Evolutionary conservation across 2,797 vertebrate species (phyloP).

Genomic region (Pseudochromis fuscus): DNA sequence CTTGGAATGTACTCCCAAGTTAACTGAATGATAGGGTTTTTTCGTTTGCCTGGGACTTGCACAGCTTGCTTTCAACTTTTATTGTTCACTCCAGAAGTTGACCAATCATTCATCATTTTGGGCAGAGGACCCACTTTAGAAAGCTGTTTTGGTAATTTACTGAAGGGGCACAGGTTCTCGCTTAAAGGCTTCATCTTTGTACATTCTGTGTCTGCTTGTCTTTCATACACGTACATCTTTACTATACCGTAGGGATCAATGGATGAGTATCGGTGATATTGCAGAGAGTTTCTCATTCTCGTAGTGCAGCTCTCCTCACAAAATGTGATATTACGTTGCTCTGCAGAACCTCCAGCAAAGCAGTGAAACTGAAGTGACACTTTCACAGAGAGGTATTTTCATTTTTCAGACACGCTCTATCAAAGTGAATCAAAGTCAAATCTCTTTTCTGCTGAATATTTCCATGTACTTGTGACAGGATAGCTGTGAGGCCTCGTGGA

Average conservation of each 20-base stretch:
- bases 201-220: slow-evolving; percentile 36
- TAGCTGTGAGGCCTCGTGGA: slow-evolving; percentile 48
- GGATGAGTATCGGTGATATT: slow-evolving; percentile 22
- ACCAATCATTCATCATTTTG: slow-evolving; percentile 65
- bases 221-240: slow-evolving; percentile 26
- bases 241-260: slow-evolving; percentile 36
- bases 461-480: slow-evolving; percentile 57
- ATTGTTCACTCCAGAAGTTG: slow-evolving; percentile 55
- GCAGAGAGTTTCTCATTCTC: slow-evolving; percentile 33
- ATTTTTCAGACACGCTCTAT: slow-evolving; percentile 70
- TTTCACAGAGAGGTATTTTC: slow-evolving; percentile 62
- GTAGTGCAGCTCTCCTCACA: slow-evolving; percentile 8
- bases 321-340: slow-evolving; percentile 42
- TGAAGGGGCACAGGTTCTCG: slow-evolving; percentile 39
- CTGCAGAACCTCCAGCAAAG: slow-evolving; percentile 42
- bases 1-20: slow-evolving; percentile 66
- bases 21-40: slow-evolving; percentile 62
- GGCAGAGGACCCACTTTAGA: slow-evolving; percentile 32
- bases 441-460: slow-evolving; percentile 41
- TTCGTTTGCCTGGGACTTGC: slow-evolving; percentile 59
- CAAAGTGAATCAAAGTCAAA: slow-evolving; percentile 69
- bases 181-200: slow-evolving; percentile 57
- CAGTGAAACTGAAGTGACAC: slow-evolving; percentile 61
- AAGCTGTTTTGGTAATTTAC: slow-evolving; percentile 63
- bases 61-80: slow-evolving; percentile 64